Evolutionary conservation across 2,888 invertebrate species (phyloP).

Genomic region (Mechanitis mazaeus): DNA sequence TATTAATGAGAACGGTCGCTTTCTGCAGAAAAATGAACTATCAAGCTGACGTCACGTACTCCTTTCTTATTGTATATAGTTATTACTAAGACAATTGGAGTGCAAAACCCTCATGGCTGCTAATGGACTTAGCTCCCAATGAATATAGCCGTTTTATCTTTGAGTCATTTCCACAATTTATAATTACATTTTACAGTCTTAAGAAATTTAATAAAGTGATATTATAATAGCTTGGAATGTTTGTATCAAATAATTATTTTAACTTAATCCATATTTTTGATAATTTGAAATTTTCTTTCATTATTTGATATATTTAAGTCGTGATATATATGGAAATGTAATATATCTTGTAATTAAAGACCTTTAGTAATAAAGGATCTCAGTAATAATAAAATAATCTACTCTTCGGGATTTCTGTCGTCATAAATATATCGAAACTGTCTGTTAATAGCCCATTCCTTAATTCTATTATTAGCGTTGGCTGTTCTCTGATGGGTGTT

Average conservation of each 20-base stretch:
- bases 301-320: too few relatives aligned
- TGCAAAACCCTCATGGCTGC: constrained; percentile 5
- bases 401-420: background rate
- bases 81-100: constrained; percentile 18
- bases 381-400: background rate
- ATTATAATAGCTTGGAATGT: too few relatives aligned
- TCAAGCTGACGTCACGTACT: constrained; percentile 26
- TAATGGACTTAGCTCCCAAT: constrained; percentile 2
- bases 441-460: constrained; percentile 4
- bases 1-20: constrained; percentile 22
- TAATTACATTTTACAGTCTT: constrained; percentile 1
- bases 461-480: constrained; percentile 2
- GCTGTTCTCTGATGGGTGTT: background rate
- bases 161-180: background rate
- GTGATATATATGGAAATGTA: too few relatives aligned
- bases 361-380: too few relatives aligned
- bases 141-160: constrained; percentile 3
- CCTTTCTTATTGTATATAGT: constrained; percentile 19
- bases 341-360: too few relatives aligned
- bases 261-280: too few relatives aligned
- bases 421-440: constrained; percentile 1
- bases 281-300: too few relatives aligned
- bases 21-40: constrained; percentile 25
- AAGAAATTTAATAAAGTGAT: background rate
- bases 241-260: too few relatives aligned